Evolutionary conservation across 1,140 invertebrate species (phyloP).

Genomic region (Pemphigus obesinymphae): DNA sequence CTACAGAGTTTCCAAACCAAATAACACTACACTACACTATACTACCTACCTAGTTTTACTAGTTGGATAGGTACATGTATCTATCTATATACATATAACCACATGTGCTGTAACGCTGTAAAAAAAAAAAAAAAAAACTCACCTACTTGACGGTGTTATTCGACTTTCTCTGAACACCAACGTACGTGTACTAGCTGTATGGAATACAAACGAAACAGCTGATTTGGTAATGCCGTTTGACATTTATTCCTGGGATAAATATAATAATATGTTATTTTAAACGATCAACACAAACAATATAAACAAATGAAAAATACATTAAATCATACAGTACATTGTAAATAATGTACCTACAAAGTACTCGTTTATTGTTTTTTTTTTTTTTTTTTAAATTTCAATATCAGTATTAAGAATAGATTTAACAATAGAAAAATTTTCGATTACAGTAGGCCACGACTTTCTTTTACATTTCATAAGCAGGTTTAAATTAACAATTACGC

Average conservation of each 20-base stretch:
- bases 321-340: background rate
- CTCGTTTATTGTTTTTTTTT: background rate
- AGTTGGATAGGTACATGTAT: too few species aligned
- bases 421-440: constrained; percentile 2
- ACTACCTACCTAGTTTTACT: too few species aligned
- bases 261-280: background rate
- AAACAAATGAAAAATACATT: background rate
- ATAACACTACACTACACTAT: too few species aligned
- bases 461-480: background rate
- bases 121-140: too few species aligned
- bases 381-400: background rate
- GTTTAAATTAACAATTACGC: background rate
- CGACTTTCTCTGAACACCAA: background rate
- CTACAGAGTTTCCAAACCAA: too few species aligned
- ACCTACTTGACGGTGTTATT: background rate
- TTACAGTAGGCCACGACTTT: background rate
- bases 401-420: background rate
- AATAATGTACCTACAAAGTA: background rate
- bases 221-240: constrained; percentile 1
- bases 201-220: background rate
- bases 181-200: too few species aligned
- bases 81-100: too few species aligned
- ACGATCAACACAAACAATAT: background rate
- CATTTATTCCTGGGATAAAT: background rate
- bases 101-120: background rate